Evolutionary conservation across 2,797 vertebrate genomes (phyloP), one percentile per base, ranked within the genome.

Genomic region (Alca torda): DNA sequence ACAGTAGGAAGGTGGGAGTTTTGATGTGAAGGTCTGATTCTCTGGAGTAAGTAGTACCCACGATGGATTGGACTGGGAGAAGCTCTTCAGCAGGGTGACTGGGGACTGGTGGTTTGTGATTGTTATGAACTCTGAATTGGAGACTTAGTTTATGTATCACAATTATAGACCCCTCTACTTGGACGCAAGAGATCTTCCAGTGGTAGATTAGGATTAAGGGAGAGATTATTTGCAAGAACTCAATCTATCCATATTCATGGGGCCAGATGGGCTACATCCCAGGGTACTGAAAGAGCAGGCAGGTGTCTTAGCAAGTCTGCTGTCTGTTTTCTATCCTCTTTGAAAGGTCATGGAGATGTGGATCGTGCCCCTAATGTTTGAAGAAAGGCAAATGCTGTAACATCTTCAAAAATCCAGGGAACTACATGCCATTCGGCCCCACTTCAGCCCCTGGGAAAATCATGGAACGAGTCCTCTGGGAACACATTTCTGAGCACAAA

Each of bases 401-500:
- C 1, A 8, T 14, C 41, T 76, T 86, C 23, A 74, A 60, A 86
- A 90, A 46, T 41, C 16, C 28, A 84, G 7, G 25, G 16, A 84
- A 59, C 6, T 24, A 53, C 14, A 33, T 3, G 4, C 9, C 6
- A 4, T 37, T 85, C 15, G 31, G 11, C 11, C 24, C 73, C 26
- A 19, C 43, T 57, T 83, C 59, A 11, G 24, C 11, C 15, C 3
- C 24, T 16, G 11, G 53, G 19, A 64, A 95, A 90, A 90, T 51
- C 7, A 70, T 50, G 17, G 21, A 64, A 63, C 0, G 0, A 59
- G 18, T 48, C 50, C 17, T 50, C 53, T 56, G 8, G 24, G 20
- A 70, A 31, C 8, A 13, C 10, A 4, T 60, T 80, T 69, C 30
- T 56, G 53, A 83, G 33, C 18, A 64, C 51, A 73, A 39, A 30